Percentiles rank a stretch among this genome's conserved stretches.
These are phyloP conservation scores for Parus major DNA, from an alignment of 2,113 vertebrate genomes.

Conservation along the genomic window DNA sequence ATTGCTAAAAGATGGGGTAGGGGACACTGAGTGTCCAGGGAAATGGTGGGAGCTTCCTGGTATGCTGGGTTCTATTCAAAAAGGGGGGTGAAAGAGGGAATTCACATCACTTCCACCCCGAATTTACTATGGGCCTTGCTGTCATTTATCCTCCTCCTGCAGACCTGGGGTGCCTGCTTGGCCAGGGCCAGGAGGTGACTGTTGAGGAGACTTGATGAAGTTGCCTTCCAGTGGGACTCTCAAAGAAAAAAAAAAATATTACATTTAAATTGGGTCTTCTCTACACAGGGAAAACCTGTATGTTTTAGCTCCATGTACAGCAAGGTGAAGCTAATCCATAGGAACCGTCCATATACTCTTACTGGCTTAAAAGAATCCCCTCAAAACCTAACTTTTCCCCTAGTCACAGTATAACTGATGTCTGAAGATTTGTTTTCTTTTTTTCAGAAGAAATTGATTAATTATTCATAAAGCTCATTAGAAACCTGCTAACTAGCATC, in stretches of 20 bases:
- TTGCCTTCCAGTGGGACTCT: background rate
- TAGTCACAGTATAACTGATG: constrained; percentile 33
- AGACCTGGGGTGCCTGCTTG: background rate
- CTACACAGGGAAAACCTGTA: background rate
- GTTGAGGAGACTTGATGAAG: background rate
- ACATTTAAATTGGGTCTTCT: background rate
- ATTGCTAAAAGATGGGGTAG: background rate
- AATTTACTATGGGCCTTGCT: background rate
- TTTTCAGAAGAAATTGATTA: constrained; percentile 63
- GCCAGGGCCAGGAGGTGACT: background rate
- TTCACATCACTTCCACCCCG: accelerated
- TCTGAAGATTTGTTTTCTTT: constrained; percentile 51
- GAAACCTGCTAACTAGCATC: constrained; percentile 74
- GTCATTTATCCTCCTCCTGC: background rate
- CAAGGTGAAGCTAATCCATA: background rate
- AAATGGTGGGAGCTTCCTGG: background rate
- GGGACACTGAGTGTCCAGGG: background rate
- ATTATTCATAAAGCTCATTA: constrained; percentile 75
- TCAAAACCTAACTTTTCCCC: background rate
- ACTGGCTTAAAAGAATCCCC: background rate
- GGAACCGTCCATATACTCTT: background rate
- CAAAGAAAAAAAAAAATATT: background rate
- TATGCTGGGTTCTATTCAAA: background rate
- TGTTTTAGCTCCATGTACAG: background rate
- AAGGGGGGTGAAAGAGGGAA: background rate